Evolutionary conservation across 1,140 invertebrate species (phyloP), one percentile per base, ranked within the genome.

Genomic region (Tetramorium alpestre): DNA sequence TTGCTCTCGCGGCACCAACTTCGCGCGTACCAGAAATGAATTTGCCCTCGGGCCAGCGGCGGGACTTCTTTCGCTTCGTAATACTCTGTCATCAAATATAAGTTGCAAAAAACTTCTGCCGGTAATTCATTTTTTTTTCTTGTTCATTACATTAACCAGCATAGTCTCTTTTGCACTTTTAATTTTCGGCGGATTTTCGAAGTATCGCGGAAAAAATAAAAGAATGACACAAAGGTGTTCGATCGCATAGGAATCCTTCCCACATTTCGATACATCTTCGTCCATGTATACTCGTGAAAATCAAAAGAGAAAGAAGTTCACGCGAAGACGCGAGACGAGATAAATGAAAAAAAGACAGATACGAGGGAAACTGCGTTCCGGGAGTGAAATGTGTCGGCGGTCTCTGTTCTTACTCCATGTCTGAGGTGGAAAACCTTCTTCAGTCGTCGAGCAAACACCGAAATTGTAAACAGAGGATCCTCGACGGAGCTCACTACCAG

Each of bases 391-490:
- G 54, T 60, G 51, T 22, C 80, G 54, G 41, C 54, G 28, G 38
- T 47, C 44, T 60, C 41, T 60, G 38, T 73, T 84, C 67, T 60
- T 38, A 73, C 25, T 84, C 41, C 25, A 47, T 7, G 70, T 76
- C 64, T 87, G 77, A 64, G 78, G 86, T 41, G 49, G 22, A 69
- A 78, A 90, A 85, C 47, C 65, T 80, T 51, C 47, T 60, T 58
- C 60, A 60, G 47, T 73, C 72, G 49, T 60, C 41, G 72, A 47
- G 85, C 85, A 87, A 89, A 89, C 89, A 90, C 11, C 73, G 89
- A 87, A 89, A 90, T 90, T 89, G 89, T 90, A 90, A 90, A 89
- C 88, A 77, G 85, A 85, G 85, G 51, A 84, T 78, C 25, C 58
- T 62, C 81, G 89, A 60, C 58, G 75, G 49, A 75, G 80, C 47